Evolutionary conservation across 2,113 vertebrate genomes (phyloP).

Genomic region (Petromus typicus): DNA sequence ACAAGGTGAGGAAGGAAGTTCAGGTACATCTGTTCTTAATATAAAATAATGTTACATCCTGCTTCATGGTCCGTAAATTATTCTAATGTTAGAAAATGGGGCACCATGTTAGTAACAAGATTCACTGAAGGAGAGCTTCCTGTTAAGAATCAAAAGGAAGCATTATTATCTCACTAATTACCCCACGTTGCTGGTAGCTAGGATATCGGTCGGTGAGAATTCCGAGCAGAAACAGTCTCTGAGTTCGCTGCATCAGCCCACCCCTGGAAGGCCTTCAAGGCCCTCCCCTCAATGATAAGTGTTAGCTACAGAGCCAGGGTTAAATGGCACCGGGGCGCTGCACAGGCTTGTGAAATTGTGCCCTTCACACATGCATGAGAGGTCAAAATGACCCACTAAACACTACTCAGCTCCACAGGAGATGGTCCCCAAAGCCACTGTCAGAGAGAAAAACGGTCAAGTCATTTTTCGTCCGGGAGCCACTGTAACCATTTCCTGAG

Average conservation of each 20-base stretch:
- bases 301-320: neutral
- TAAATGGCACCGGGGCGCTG: neutral
- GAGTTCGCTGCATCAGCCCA: neutral
- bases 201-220: neutral
- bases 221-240: neutral
- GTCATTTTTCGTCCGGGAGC: neutral
- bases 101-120: neutral
- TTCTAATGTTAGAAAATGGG: neutral
- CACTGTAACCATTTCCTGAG: conserved; percentile 4
- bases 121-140: neutral
- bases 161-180: neutral
- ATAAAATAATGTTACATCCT: neutral
- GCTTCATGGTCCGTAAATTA: neutral
- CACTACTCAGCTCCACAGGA: neutral
- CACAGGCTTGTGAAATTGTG: neutral
- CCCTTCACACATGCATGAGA: neutral
- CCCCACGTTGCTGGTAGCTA: neutral
- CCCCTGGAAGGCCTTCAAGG: neutral
- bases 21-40: neutral
- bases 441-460: neutral
- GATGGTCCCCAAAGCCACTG: neutral
- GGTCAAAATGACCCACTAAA: neutral
- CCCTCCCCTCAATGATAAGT: neutral
- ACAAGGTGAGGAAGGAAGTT: neutral
- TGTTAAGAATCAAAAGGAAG: neutral